These are phyloP conservation scores for Sebastes umbrosus DNA, from an alignment of 2,797 vertebrate species.

Conservation along the genomic window DNA sequence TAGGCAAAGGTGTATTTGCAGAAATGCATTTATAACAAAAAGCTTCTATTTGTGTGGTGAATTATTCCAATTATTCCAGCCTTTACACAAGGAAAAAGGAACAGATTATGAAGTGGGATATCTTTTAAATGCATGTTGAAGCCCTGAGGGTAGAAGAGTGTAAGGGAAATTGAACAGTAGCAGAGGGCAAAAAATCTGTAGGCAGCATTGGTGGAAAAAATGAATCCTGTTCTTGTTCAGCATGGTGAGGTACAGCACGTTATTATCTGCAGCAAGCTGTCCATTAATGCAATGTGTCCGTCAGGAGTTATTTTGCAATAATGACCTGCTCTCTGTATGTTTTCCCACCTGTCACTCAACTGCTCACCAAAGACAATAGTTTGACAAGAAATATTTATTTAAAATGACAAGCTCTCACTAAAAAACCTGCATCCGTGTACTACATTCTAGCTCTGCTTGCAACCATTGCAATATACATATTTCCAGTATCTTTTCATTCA, in stretches of 20 bases:
- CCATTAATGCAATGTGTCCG: background rate
- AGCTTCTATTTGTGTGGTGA: conserved; percentile 35
- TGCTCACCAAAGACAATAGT: background rate
- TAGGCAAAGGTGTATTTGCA: conserved; percentile 8
- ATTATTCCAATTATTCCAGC: conserved; percentile 41
- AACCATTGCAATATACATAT: background rate
- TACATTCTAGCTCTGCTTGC: background rate
- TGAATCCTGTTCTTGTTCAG: background rate
- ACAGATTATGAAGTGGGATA: conserved; percentile 16
- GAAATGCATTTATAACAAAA: conserved; percentile 37
- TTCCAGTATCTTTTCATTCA: background rate
- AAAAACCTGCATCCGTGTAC: background rate
- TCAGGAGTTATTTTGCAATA: background rate
- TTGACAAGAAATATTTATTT: background rate
- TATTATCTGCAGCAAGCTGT: conserved; percentile 23
- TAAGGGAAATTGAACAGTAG: conserved; percentile 9
- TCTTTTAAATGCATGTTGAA: conserved; percentile 36
- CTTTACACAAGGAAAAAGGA: conserved; percentile 11
- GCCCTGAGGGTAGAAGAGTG: conserved; percentile 1
- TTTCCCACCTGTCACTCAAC: background rate
- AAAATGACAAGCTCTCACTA: background rate
- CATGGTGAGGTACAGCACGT: background rate
- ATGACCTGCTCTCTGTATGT: background rate
- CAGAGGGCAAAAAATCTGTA: conserved; percentile 3
- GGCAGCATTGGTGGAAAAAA: conserved; percentile 21